Percentiles rank a stretch among this genome's conserved stretches.
phyloP scores from a whole-genome alignment of 2,888 invertebrate species.

The Melanophora roralis region DNA sequence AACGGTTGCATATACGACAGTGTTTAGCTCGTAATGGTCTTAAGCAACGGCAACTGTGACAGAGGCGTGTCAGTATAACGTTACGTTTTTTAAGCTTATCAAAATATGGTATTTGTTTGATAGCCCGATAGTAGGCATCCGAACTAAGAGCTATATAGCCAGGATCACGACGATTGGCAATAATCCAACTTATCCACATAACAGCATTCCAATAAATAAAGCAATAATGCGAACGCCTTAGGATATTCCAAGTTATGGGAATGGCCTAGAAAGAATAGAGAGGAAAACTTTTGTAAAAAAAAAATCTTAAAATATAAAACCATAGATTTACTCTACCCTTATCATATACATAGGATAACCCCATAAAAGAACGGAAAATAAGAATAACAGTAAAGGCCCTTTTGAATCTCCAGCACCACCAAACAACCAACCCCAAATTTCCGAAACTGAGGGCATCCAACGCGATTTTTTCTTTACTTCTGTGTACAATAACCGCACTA shows the following conservation, averaged over 20 bases:
- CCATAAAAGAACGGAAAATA: constrained; percentile 91
- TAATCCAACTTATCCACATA: constrained; percentile 96
- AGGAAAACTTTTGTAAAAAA: background rate
- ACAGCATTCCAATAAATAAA: constrained; percentile 93
- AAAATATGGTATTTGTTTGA: constrained; percentile 94
- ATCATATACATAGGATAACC: constrained; percentile 96
- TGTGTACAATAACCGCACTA: constrained; percentile 87
- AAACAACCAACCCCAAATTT: constrained; percentile 92
- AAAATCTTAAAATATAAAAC: background rate
- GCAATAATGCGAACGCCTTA: constrained; percentile 91
- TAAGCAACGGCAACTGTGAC: constrained; percentile 93
- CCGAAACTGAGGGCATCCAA: constrained; percentile 92
- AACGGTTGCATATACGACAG: constrained; percentile 93
- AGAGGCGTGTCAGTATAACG: constrained; percentile 87
- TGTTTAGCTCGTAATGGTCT: constrained; percentile 93
- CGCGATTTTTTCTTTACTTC: constrained; percentile 89
- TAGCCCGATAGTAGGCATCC: constrained; percentile 92
- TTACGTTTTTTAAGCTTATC: constrained; percentile 95
- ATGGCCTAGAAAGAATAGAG: too few relatives aligned
- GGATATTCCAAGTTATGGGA: constrained; percentile 92
- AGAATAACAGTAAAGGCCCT: constrained; percentile 89
- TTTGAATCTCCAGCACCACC: constrained; percentile 95
- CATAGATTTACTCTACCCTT: constrained; percentile 79
- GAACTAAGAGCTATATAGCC: constrained; percentile 93
- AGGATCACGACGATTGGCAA: constrained; percentile 92